Evolutionary conservation across 1,140 invertebrate genomes (phyloP).

Genomic region (Eriosoma lanigerum): DNA sequence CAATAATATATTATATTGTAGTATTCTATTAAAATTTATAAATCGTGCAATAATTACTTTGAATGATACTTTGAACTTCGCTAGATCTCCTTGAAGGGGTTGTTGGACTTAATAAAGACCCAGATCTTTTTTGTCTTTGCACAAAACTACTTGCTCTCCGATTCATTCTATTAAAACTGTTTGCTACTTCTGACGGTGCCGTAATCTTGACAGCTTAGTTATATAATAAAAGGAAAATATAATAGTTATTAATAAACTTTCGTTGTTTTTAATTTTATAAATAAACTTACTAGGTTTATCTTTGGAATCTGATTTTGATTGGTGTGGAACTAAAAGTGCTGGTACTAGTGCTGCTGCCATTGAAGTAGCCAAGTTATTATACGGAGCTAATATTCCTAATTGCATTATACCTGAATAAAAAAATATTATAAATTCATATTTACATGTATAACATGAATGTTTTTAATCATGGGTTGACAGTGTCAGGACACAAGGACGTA

Average conservation of each 20-base stretch:
- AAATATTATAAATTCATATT: neutral
- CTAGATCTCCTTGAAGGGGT: conserved; percentile 37
- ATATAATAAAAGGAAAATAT: neutral
- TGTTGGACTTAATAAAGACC: conserved; percentile 37
- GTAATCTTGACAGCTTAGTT: conserved; percentile 41
- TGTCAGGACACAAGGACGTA: no score
- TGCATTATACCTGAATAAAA: conserved; percentile 62
- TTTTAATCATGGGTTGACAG: no score
- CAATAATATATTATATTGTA: neutral
- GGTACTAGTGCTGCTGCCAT: conserved; percentile 64
- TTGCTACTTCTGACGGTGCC: conserved; percentile 45
- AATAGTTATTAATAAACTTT: neutral
- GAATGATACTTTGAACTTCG: conserved; percentile 43
- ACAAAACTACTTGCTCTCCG: conserved; percentile 43
- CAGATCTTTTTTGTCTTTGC: conserved; percentile 46
- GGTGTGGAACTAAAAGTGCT: conserved; percentile 62
- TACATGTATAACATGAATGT: no score
- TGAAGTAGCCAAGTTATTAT: conserved; percentile 64
- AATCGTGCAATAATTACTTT: conserved; percentile 17
- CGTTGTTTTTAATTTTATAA: neutral
- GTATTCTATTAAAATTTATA: neutral
- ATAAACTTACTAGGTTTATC: conserved; percentile 32
- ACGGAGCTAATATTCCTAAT: conserved; percentile 63
- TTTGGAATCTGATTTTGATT: conserved; percentile 53
- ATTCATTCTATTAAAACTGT: conserved; percentile 47